Evolutionary conservation across 1,140 invertebrate genomes (phyloP).

Genomic region (Sinella curviseta): DNA sequence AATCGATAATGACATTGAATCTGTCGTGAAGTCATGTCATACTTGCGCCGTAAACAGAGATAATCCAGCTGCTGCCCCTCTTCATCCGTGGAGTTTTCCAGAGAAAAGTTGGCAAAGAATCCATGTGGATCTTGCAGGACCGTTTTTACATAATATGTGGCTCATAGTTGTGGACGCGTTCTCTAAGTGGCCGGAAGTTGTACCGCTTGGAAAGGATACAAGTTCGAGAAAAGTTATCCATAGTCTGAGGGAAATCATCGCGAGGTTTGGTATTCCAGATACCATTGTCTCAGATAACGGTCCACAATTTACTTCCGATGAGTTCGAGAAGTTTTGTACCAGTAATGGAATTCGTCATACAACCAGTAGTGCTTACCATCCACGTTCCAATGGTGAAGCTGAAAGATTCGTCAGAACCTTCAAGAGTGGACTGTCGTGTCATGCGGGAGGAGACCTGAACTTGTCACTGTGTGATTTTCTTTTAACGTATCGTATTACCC

Average conservation of each 20-base stretch:
- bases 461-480: slow-evolving; percentile 42
- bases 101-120: slow-evolving; percentile 55
- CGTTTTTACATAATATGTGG: slow-evolving; percentile 52
- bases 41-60: slow-evolving; percentile 37
- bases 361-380: slow-evolving; percentile 54
- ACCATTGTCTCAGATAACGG: slow-evolving; percentile 56
- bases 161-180: slow-evolving; percentile 57
- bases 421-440: slow-evolving; percentile 50
- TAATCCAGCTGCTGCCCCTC: slow-evolving; percentile 48
- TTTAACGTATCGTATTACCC: slow-evolving; percentile 50
- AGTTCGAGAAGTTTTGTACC: slow-evolving; percentile 55
- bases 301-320: slow-evolving; percentile 54
- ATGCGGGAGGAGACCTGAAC: neutral
- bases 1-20: slow-evolving; percentile 51
- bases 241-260: slow-evolving; percentile 51
- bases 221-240: slow-evolving; percentile 33
- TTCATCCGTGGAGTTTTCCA: slow-evolving; percentile 53
- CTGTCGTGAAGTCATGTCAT: slow-evolving; percentile 46
- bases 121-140: slow-evolving; percentile 56
- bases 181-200: slow-evolving; percentile 57
- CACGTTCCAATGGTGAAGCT: slow-evolving; percentile 56
- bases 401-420: slow-evolving; percentile 50
- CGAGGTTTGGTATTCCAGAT: slow-evolving; percentile 54
- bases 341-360: slow-evolving; percentile 54
- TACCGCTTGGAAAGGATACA: slow-evolving; percentile 27